Conservation (phyloP, 1,140 invertebrate genomes). For the Ceratosolen solmsi region DNA sequence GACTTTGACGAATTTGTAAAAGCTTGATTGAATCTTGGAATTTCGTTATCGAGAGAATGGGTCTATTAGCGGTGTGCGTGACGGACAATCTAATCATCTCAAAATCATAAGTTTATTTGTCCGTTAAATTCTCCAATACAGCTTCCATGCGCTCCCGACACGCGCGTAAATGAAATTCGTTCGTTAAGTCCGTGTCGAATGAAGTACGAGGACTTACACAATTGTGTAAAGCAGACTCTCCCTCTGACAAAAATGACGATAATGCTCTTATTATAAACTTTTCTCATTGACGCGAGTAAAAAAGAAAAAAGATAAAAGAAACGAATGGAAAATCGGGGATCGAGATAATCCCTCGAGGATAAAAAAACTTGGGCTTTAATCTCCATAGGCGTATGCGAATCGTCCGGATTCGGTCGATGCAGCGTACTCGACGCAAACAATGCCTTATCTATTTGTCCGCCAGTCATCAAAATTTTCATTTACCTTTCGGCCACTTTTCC, state of each 20-base stretch:
- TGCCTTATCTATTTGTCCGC: neutral
- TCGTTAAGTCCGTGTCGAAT: neutral
- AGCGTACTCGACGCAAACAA: no score
- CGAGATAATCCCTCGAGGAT: constrained; percentile 1
- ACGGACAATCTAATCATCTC: neutral
- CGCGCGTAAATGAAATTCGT: neutral
- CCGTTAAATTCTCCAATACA: neutral
- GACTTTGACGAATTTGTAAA: no score
- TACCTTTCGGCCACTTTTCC: neutral
- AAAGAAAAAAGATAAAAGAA: no score
- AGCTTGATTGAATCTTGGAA: no score
- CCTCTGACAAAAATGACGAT: neutral
- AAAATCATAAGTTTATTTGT: neutral
- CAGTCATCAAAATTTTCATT: constrained; percentile 18
- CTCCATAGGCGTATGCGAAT: neutral
- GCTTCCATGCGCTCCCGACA: no score
- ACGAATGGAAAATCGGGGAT: constrained; percentile 4
- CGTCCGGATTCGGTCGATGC: neutral
- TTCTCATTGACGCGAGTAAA: constrained; percentile 12
- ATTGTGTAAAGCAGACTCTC: neutral
- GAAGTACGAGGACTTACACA: neutral
- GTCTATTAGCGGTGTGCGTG: neutral
- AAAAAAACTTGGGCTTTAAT: constrained; percentile 26
- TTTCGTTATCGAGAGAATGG: no score
- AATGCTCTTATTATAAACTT: constrained; percentile 4